Evolutionary conservation across 2,888 invertebrate species (phyloP), one percentile per base, ranked within the genome.

Genomic region (Biston stratarius): DNA sequence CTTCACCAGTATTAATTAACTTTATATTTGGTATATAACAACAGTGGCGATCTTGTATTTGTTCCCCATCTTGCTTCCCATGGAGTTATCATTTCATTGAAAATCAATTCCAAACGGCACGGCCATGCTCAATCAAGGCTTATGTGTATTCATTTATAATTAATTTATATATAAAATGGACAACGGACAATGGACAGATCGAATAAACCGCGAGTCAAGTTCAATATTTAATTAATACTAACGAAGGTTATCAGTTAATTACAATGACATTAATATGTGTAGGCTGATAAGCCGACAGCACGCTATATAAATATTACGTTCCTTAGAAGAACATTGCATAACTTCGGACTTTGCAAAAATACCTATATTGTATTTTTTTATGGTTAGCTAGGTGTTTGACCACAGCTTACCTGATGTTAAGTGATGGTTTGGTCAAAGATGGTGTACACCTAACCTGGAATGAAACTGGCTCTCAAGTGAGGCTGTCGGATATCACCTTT

Each of bases 201-300:
- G 74, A 74, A 74, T 73, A 73, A 67, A 70, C 67, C 69, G 72
- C 75, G 70, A 73, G 71, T 80, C 81, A 80, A 79, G 78, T 79
- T 74, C 73, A 77, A 79, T 77, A 78, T 78, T 79, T 77, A 79
- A 85, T 83, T 78, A 79, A 76, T 75, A 77, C 77, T 75, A 75
- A 71, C 73, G 69, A 78, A 81, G 81, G 80, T 82, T 83, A 83
- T 82, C 81, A 71, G 70, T 77, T 73, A 67, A 76, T 75, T 74
- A 57, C 61, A 72, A 76, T 73, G 76, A 76, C 68, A 76, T 75
- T 75, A 79, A 75, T 73, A 69, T 72, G 71, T 70, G 70, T 73
- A 62, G 44, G 61, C 56, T 70, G 62, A 60, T 42, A 47, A 59
- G 47, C 38, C 49, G 61, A 51, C 45, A 57, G 57, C 15, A 66